Percentiles rank a stretch among this genome's conserved stretches.
These are phyloP conservation scores for Crossaster papposus DNA, from an alignment of 53 echinoderm and acorn worm species.

Conservation along the genomic window DNA sequence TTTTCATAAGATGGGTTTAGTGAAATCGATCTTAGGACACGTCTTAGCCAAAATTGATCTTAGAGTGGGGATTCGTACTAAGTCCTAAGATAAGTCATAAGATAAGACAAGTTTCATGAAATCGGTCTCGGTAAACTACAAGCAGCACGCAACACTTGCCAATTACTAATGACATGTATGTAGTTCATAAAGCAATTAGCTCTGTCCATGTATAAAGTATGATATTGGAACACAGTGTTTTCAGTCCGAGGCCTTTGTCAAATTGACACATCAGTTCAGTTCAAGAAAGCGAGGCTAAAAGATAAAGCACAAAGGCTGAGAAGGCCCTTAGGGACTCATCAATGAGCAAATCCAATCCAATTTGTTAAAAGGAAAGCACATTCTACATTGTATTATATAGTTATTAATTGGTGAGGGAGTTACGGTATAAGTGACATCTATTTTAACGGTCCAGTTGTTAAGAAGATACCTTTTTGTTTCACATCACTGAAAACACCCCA, in stretches of 20 bases:
- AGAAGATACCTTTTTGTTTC: too few relatives aligned
- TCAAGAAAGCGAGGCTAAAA: background rate
- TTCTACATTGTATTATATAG: too few relatives aligned
- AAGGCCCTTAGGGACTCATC: background rate
- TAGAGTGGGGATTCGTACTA: too few relatives aligned
- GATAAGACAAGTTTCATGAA: too few relatives aligned
- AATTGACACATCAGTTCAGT: conserved; percentile 3
- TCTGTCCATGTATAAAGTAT: background rate
- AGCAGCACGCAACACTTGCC: background rate
- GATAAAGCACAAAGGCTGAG: background rate
- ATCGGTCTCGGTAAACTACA: background rate
- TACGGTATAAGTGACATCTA: too few relatives aligned
- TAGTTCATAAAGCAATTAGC: too few relatives aligned
- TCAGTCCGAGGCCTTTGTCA: background rate
- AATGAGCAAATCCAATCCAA: conserved; percentile 3
- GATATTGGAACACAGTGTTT: background rate
- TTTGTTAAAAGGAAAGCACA: background rate
- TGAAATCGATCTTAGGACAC: too few relatives aligned
- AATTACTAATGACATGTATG: background rate
- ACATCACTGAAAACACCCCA: too few relatives aligned
- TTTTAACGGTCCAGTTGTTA: too few relatives aligned
- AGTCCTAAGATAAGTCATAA: too few relatives aligned
- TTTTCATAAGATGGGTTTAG: too few relatives aligned
- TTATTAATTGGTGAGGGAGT: background rate
- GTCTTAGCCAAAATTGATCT: too few relatives aligned